Evolutionary conservation across 2,888 invertebrate genomes (phyloP).

Genomic region (Erynnis tages): DNA sequence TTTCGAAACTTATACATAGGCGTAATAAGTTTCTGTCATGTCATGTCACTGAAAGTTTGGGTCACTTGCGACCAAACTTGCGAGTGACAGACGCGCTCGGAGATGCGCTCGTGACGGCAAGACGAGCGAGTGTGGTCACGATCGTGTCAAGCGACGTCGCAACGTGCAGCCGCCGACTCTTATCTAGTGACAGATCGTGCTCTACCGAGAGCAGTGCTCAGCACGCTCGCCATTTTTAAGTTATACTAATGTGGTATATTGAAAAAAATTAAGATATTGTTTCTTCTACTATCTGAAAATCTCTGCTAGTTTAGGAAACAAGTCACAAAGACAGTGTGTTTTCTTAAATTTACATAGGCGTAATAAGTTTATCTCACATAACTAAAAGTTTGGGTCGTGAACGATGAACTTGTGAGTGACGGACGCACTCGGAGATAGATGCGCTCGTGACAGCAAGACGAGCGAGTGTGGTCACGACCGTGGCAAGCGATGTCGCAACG

Average conservation of each 20-base stretch:
- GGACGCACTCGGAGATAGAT: conserved; percentile 33
- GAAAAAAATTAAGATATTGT: too few relatives aligned
- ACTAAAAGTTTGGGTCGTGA: conserved; percentile 8
- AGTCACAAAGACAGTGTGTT: not conserved
- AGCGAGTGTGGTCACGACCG: conserved; percentile 67
- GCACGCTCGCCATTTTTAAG: too few relatives aligned
- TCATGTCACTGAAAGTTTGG: conserved; percentile 9
- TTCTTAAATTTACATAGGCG: not conserved
- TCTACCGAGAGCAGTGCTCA: conserved; percentile 32
- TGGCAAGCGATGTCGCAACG: conserved; percentile 65
- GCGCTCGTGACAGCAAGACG: conserved; percentile 40
- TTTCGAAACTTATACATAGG: too few relatives aligned
- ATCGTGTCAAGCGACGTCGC: conserved; percentile 67
- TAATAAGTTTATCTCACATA: conserved; percentile 1
- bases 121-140: conserved; percentile 64
- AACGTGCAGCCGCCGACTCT: conserved; percentile 43
- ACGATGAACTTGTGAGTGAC: conserved; percentile 32
- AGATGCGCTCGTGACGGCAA: conserved; percentile 37
- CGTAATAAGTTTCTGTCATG: too few relatives aligned
- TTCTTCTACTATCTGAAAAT: too few relatives aligned
- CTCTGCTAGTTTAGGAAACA: too few relatives aligned
- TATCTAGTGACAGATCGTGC: conserved; percentile 52
- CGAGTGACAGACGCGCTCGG: conserved; percentile 31
- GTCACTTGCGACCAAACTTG: conserved; percentile 30
- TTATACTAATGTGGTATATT: too few relatives aligned